These are phyloP conservation scores for Neuroterus valhalla DNA, from an alignment of 1,140 invertebrate species.

Conservation along the genomic window DNA sequence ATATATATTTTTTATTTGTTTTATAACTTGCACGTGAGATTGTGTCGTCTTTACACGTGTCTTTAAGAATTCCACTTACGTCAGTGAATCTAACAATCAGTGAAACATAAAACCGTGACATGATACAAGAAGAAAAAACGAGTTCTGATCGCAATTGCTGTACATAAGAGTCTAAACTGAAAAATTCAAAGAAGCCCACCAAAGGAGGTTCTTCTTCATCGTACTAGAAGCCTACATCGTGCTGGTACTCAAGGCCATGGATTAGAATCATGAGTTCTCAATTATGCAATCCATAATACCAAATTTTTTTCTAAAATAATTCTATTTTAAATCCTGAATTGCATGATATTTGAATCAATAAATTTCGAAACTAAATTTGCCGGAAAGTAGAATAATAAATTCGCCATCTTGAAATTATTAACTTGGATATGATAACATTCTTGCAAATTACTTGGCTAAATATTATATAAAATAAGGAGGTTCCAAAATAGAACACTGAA, in stretches of 20 bases:
- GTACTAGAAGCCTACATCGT: conserved; percentile 38
- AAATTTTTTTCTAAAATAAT: not conserved
- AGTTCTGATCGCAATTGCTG: not conserved
- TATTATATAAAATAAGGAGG: too few relatives aligned
- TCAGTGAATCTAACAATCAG: not conserved
- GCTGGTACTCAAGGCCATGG: conserved; percentile 25
- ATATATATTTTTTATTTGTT: too few relatives aligned
- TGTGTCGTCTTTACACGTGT: too few relatives aligned
- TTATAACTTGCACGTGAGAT: too few relatives aligned
- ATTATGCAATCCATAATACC: not conserved
- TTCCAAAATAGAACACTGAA: too few relatives aligned
- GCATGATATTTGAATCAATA: not conserved
- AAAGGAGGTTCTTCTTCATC: conserved; percentile 32
- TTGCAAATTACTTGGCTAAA: too few relatives aligned
- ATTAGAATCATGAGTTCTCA: conserved; percentile 19
- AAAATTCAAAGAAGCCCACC: conserved; percentile 36
- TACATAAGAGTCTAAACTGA: not conserved
- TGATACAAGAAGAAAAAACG: not conserved
- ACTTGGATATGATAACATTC: too few relatives aligned
- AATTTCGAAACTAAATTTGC: too few relatives aligned
- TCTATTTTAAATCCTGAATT: not conserved
- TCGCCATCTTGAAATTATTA: too few relatives aligned
- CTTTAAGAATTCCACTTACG: not conserved
- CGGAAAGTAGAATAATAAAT: too few relatives aligned
- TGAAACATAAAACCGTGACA: not conserved